A percentile compares a stretch with the other conserved stretches of the same genome.
These are phyloP conservation scores for Paramuricea clavata DNA, from an alignment of 92 coral and sea anemone species.

Conservation along the genomic window DNA sequence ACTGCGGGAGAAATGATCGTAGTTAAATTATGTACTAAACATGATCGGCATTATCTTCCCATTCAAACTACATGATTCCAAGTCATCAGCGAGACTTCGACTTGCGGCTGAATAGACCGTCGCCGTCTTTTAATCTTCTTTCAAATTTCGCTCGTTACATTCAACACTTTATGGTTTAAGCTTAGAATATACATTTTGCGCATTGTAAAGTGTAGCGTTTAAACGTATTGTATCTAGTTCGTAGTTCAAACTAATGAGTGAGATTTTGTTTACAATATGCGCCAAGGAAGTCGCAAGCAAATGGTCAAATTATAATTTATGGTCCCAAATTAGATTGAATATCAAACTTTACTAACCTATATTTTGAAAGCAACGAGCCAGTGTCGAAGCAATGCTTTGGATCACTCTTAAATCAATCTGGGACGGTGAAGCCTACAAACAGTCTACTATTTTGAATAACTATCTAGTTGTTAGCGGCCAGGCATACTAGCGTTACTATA, in stretches of 20 bases:
- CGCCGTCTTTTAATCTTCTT: not conserved
- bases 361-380: not conserved
- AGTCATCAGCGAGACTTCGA: slow-evolving; percentile 22
- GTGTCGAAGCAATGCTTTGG: not conserved
- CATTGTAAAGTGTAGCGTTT: not conserved
- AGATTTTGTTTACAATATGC: not conserved
- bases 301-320: not conserved
- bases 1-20: slow-evolving; percentile 48
- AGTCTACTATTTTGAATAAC: not conserved
- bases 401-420: not conserved
- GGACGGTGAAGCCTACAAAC: not conserved
- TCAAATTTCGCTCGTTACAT: not conserved
- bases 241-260: not conserved
- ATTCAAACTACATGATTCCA: slow-evolving; percentile 25
- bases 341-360: not conserved
- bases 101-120: not conserved
- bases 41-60: slow-evolving; percentile 22
- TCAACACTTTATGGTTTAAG: not conserved
- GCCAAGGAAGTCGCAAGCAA: not conserved
- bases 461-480: not conserved
- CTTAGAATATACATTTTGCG: not conserved
- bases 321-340: not conserved
- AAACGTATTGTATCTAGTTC: not conserved
- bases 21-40: slow-evolving; percentile 52
- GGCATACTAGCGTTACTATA: not conserved